phyloP scores from a whole-genome alignment of 1,140 invertebrate genomes.

The Pollicipes pollicipes region DNA sequence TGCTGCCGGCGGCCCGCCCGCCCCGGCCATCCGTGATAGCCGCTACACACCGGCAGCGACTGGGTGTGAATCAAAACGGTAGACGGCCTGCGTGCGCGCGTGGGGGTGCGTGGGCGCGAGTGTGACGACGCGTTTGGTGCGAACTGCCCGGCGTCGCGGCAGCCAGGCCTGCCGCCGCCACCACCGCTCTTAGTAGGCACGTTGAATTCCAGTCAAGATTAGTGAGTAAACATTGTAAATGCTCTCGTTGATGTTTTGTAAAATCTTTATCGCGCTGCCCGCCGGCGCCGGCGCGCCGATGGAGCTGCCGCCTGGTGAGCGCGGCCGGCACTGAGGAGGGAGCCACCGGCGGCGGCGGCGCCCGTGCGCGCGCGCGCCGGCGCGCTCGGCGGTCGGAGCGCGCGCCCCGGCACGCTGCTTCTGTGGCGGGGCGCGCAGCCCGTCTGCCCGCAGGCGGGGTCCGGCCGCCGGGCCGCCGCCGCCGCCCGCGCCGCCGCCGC shows the following conservation, averaged over 20 bases:
- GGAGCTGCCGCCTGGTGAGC: neutral
- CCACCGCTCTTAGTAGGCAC: neutral
- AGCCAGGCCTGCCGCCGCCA: neutral
- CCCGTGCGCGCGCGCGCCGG: no score
- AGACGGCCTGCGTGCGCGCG: neutral
- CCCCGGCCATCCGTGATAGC: no score
- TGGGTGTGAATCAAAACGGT: neutral
- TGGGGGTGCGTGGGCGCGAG: neutral
- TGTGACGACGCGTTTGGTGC: neutral
- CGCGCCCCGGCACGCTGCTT: neutral
- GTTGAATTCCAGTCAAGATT: neutral
- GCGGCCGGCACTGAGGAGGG: neutral
- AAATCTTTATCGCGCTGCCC: neutral
- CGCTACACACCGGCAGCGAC: neutral
- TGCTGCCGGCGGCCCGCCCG: conserved; percentile 3
- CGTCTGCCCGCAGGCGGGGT: no score
- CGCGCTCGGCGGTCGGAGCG: no score
- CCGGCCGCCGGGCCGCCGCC: no score
- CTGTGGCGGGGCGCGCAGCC: neutral
- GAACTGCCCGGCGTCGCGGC: no score
- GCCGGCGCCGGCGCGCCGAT: neutral
- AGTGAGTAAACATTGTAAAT: neutral
- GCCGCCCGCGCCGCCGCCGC: no score
- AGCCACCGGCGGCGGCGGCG: no score
- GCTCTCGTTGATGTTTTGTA: conserved; percentile 1